Base-by-base conservation (phyloP, 2,113 vertebrate species). In the Eupsittula cactorum region DNA sequence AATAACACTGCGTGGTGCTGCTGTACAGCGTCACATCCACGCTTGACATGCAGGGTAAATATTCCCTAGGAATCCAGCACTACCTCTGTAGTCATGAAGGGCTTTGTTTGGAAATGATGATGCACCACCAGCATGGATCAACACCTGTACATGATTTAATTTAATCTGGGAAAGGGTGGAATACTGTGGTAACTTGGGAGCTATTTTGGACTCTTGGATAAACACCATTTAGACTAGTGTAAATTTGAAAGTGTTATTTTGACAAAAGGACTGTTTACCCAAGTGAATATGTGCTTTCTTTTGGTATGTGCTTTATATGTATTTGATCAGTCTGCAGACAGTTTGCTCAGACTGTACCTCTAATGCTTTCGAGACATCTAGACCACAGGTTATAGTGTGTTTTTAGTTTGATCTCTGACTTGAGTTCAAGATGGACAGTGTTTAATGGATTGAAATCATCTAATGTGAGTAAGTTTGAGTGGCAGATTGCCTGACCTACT, bases 191-290 rank as follows among this genome's bases (percentile, higher is more conserved):
- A 87, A 29, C 28, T 64, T 75, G 46, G 50, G 84, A 96, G 41
- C 16, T 89, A 29, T 82, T 89, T 95, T 63, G 47, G 50, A 46
- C 41, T 91, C 55, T 27, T 71, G 53, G 62, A 59, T 89, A 93
- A 90, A 85, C 50, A 85, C 25, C 13, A 11, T 41, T 91, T 91
- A 83, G 31, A 67, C 50, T 87, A 68, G 49, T 94, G 69, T 78
- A 91, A 84, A 93, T 84, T 84, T 82, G 74, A 64, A 64, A 44
- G 33, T 64, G 47, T 20, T 73, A 82, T 57, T 95, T 91, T 85
- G 60, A 75, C 37, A 55, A 50, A 96, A 89, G 16, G 31, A 10
- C 42, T 94, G 46, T 91, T 93, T 92, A 64, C 47, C 25, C 17
- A 46, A 44, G 84, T 79, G 92, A 82, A 37, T 69, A 25, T 67